Evolutionary conservation across 2,797 vertebrate species (phyloP), one percentile per base, ranked within the genome.

Genomic region (Gymnodraco acuticeps): DNA sequence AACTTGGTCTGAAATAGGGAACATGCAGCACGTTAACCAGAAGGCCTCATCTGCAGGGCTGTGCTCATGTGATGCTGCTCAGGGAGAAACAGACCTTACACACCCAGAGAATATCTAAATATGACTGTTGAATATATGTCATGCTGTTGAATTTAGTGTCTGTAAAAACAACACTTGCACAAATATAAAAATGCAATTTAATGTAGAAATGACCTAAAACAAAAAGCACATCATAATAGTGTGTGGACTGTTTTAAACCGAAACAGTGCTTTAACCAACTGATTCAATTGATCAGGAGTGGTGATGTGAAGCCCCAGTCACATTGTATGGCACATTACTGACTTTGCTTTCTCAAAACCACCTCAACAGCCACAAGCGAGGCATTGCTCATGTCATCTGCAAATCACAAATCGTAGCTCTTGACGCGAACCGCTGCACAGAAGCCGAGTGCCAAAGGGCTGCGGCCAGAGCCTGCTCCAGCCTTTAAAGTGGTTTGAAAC

Each of bases 401-500:
- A 96, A 97, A 97, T 97, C 97, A 96, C 94, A 96, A 96, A 96
- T 96, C 93, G 94, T 93, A 96, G 95, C 96, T 95, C 95, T 94
- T 96, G 95, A 97, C 95, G 96, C 91, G 84, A 97, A 95, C 94
- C 96, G 96, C 94, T 97, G 96, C 96, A 96, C 96, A 96, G 95
- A 87, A 94, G 95, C 96, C 95, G 96, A 96, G 94, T 93, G 96
- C 97, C 96, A 94, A 96, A 95, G 96, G 96, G 96, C 95, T 96
- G 93, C 86, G 91, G 92, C 89, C 95, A 92, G 92, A 94, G 94
- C 95, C 95, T 90, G 95, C 95, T 95, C 85, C 92, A 96, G 95
- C 96, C 95, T 97, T 97, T 95, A 96, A 97, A 97, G 96, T 93
- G 95, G 96, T 96, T 94, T 89, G 93, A 97, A 97, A 97, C 94